Evolutionary conservation across 1,140 invertebrate species (phyloP), one percentile per base, ranked within the genome.

Genomic region (Brachionus rotundiformis): DNA sequence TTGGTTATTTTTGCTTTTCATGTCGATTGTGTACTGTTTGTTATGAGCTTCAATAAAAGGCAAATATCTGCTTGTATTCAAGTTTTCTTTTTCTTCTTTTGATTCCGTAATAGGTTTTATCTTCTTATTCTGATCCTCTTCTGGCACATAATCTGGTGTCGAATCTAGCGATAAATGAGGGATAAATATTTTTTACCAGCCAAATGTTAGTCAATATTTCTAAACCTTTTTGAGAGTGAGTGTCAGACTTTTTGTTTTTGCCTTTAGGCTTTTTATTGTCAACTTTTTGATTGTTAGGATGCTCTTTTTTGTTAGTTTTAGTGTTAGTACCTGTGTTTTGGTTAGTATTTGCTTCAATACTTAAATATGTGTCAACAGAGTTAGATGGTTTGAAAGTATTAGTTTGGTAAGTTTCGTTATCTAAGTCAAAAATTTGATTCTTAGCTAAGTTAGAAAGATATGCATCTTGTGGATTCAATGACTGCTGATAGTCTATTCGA

Each of bases 1-100:
- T 63, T 79, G 76, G 36, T 79, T 79, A 39, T 79, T 79, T 59
- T 79, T 79, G 10, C 44, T 59, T 19, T 63, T 54, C 76, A 79
- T 79, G n/a, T 79, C 47, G n/a, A 59, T 29, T 0, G n/a, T 54
- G 11, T 79, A 31, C 23, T 79, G 49, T 23, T 73, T 73, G n/a
- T 73, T 73, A 31, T 44, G 16, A 5, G 68, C 68, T 44, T 73
- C 68, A 44, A 73, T 27, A 10, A 41, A 23, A 41, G 36, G 68
- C 23, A 73, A 73, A 68, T 68, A 5, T 71, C 33, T 41, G n/a
- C 8, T 19, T 11, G 29, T 19, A 11, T 36, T 71, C 31, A 39
- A 23, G 1, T 33, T 4, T 23, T 73, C 39, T 33, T 44, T 73
- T 73, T 73, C 63, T 68, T 68, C 31, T 68, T 19, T 68, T 0